Evolutionary conservation across 2,113 vertebrate genomes (phyloP), one percentile per base, ranked within the genome.

Genomic region (Triplophysa siluroides): DNA sequence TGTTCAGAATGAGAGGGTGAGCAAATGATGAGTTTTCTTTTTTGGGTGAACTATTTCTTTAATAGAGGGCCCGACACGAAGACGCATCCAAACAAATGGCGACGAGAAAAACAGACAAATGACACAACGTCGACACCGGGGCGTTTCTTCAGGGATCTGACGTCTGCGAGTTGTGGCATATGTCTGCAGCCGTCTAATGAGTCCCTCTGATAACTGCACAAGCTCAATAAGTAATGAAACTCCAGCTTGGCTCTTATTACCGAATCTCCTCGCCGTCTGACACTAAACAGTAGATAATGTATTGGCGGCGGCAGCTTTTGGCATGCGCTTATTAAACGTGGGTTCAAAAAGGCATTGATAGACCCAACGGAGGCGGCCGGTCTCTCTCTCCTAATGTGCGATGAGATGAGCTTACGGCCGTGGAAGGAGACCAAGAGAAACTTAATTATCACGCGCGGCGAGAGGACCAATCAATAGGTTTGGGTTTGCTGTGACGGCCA

Each of bases 211-310:
- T 88, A 90, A 72, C 81, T 85, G 86, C 80, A 81, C 80, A 81
- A 85, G 81, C 86, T 89, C 87, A 87, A 87, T 87, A 91, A 89
- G 89, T 90, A 89, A 92, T 91, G 88, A 90, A 91, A 90, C 86
- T 82, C 82, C 82, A 87, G 85, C 84, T 83, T 80, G 86, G 82
- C 84, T 87, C 88, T 89, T 88, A 91, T 89, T 89, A 91, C 75
- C 23, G 63, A 63, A 81, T 83, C 80, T 85, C 72, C 79, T 69
- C 69, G 68, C 79, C 84, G 88, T 72, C 88, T 83, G 88, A 88
- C 87, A 91, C 88, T 91, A 90, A 91, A 88, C 86, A 87, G 81
- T 66, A 83, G 84, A 84, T 89, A 90, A 92, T 86, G 83, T 80
- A 89, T 90, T 82, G 86, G 79, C 87, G 79, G 85, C 79, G 16